These are phyloP conservation scores for Aphidoletes aphidimyza DNA, from an alignment of 2,888 invertebrate species.

Conservation along the genomic window DNA sequence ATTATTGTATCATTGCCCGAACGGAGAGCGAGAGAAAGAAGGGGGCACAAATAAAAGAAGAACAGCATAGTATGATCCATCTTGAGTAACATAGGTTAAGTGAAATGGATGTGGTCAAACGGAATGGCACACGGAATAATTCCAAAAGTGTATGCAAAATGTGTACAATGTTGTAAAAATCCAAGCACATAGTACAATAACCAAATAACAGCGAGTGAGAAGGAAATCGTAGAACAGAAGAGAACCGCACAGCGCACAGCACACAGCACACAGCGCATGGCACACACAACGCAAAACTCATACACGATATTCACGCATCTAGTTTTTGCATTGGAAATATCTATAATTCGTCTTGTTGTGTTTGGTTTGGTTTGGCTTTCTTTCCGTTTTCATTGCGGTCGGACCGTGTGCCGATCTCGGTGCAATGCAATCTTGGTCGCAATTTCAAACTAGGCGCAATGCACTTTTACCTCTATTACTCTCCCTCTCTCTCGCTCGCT, in stretches of 20 bases:
- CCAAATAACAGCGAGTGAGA: background rate
- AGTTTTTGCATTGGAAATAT: conserved; percentile 26
- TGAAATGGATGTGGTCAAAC: conserved; percentile 45
- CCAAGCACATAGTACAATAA: background rate
- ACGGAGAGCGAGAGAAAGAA: conserved; percentile 16
- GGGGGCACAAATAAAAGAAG: no score
- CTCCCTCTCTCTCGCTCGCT: background rate
- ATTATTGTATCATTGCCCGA: conserved; percentile 45
- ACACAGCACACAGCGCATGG: no score
- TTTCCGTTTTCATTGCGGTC: background rate
- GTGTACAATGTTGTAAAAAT: conserved; percentile 8
- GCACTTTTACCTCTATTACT: background rate
- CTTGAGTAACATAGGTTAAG: conserved; percentile 24
- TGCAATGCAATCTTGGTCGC: background rate
- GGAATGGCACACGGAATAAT: conserved; percentile 45
- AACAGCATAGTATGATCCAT: no score
- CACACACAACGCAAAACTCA: background rate
- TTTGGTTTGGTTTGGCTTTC: background rate
- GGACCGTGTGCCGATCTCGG: background rate
- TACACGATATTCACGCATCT: conserved; percentile 40
- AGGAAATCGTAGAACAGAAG: background rate
- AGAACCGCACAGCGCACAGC: background rate
- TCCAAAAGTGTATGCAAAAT: conserved; percentile 17
- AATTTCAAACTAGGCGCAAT: no score
- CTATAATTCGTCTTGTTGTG: conserved; percentile 9